phyloP scores from a whole-genome alignment of 2,797 vertebrate genomes.

The Acanthopagrus latus region DNA sequence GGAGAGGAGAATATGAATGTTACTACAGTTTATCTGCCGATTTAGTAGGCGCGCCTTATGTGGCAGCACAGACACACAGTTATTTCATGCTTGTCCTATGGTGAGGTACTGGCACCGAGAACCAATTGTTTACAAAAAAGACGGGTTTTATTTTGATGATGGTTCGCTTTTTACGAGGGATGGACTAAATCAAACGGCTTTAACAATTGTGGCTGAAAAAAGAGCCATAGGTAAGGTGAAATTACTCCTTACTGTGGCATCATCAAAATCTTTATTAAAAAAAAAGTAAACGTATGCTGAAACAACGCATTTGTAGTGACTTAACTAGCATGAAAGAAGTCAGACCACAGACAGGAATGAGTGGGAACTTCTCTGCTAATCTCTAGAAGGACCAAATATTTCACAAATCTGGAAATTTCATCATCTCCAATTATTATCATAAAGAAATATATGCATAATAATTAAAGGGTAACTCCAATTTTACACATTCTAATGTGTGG shows the following conservation, averaged over 20 bases:
- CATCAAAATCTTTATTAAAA: conserved; percentile 33
- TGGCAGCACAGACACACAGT: conserved; percentile 27
- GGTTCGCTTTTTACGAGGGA: conserved; percentile 10
- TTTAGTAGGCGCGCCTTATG: conserved; percentile 21
- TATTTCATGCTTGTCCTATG: conserved; percentile 31
- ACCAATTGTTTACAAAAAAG: conserved; percentile 12
- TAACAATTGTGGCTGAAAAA: conserved; percentile 28
- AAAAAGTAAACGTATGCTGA: background rate
- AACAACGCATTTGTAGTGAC: background rate
- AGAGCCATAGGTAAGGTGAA: conserved; percentile 3
- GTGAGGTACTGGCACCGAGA: conserved; percentile 53
- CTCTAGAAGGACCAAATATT: background rate
- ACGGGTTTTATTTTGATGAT: background rate
- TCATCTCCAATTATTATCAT: background rate
- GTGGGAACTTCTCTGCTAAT: background rate
- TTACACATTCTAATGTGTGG: too few species aligned
- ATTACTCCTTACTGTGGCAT: background rate
- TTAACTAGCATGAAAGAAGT: conserved; percentile 19
- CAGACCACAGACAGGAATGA: background rate
- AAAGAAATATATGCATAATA: too few species aligned
- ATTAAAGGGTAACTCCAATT: too few species aligned
- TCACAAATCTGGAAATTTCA: background rate
- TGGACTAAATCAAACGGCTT: conserved; percentile 40
- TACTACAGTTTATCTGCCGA: conserved; percentile 40
- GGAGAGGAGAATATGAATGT: conserved; percentile 72